Evolutionary conservation across 2,888 invertebrate genomes (phyloP).

Genomic region (Molanna angustata): DNA sequence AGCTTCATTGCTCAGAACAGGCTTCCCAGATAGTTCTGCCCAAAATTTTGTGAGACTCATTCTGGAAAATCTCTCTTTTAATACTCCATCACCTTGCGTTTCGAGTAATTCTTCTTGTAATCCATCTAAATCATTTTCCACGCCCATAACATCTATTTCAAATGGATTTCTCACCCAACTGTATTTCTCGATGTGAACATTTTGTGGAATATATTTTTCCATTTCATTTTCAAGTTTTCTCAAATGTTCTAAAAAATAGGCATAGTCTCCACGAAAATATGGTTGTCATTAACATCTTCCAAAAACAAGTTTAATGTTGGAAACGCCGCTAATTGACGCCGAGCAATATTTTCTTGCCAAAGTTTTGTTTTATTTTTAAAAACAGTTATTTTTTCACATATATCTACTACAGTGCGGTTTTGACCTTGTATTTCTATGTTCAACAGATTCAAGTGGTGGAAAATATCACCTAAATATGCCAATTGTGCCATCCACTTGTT

Average conservation of each 20-base stretch:
- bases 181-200: conserved; percentile 7
- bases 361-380: neutral
- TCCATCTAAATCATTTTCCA: conserved; percentile 5
- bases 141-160: conserved; percentile 1
- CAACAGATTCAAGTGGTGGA: conserved; percentile 7
- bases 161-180: conserved; percentile 6
- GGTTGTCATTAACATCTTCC: conserved; percentile 4
- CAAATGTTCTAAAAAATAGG: conserved; percentile 7
- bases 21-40: no score
- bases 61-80: no score
- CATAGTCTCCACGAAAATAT: conserved; percentile 6
- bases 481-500: conserved; percentile 6
- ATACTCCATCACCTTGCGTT: no score
- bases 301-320: conserved; percentile 7
- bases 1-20: no score
- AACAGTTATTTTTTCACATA: conserved; percentile 1
- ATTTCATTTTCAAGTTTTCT: conserved; percentile 7
- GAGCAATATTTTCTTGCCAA: conserved; percentile 1
- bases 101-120: conserved; percentile 6
- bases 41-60: no score
- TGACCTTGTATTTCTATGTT: no score
- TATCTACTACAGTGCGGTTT: conserved; percentile 6
- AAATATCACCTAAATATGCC: conserved; percentile 7
- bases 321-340: conserved; percentile 5
- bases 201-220: conserved; percentile 7